Percentiles rank a stretch among this genome's conserved stretches.
phyloP scores from a whole-genome alignment of 2,888 invertebrate genomes.

The Drosophila meridionalis region DNA sequence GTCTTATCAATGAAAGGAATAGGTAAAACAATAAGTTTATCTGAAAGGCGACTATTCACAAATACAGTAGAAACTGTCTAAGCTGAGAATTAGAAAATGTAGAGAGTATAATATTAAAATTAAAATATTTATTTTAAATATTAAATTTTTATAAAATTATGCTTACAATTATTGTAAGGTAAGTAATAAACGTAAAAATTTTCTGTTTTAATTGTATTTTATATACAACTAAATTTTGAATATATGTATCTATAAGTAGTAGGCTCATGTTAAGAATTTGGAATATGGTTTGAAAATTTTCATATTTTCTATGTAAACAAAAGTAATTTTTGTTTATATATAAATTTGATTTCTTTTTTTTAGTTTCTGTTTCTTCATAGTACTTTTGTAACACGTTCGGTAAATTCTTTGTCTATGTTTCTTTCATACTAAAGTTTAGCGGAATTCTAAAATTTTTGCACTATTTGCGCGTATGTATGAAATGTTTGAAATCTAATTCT shows the following conservation, averaged over 20 bases:
- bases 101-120: no score
- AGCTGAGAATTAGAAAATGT: no score
- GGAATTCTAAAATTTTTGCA: not conserved
- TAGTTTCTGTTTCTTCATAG: not conserved
- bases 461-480: not conserved
- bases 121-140: no score
- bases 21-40: not conserved
- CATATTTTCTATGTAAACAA: not conserved
- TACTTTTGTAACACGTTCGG: not conserved
- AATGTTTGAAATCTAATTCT: not conserved
- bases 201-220: not conserved
- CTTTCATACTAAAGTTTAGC: not conserved
- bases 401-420: slow-evolving; percentile 1
- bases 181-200: not conserved
- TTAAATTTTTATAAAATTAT: no score
- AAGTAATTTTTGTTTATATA: not conserved
- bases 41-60: not conserved
- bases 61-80: not conserved
- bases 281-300: not conserved
- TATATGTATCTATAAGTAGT: not conserved
- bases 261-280: not conserved
- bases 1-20: slow-evolving; percentile 37
- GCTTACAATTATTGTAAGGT: not conserved
- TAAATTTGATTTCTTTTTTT: not conserved
- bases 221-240: not conserved